Evolutionary conservation across 2,888 invertebrate genomes (phyloP).

Genomic region (Xestia ashworthii): DNA sequence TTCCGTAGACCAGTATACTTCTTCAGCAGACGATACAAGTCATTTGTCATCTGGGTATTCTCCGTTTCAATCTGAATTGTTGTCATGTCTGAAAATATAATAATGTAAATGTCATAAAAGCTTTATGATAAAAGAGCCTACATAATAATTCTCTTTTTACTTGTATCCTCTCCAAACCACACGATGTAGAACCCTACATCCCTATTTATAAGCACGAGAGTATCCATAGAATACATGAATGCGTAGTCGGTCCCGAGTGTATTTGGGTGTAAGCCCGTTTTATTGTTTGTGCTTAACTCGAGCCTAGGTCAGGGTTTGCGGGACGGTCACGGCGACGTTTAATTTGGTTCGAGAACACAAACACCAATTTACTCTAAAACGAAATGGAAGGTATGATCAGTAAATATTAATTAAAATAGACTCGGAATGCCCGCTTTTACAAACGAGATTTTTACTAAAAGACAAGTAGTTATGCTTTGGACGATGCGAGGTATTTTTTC

Average conservation of each 20-base stretch:
- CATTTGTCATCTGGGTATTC: conserved; percentile 98
- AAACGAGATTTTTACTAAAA: conserved; percentile 22
- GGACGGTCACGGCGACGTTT: conserved; percentile 68
- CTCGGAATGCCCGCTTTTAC: conserved; percentile 4
- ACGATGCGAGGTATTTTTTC: not conserved
- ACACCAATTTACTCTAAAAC: conserved; percentile 68
- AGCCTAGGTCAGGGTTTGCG: conserved; percentile 70
- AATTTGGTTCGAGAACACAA: conserved; percentile 71
- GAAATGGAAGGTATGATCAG: conserved; percentile 64
- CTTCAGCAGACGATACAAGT: conserved; percentile 97
- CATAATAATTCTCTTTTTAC: not conserved
- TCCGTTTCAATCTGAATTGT: conserved; percentile 97
- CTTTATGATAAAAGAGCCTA: not conserved
- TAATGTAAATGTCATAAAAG: conserved; percentile 1
- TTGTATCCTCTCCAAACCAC: not conserved
- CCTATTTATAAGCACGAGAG: conserved; percentile 17
- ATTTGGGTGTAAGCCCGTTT: conserved; percentile 72
- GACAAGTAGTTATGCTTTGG: conserved; percentile 11
- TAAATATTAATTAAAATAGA: conserved; percentile 47
- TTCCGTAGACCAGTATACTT: conserved; percentile 97
- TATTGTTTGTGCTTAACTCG: conserved; percentile 77
- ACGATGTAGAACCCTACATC: not conserved
- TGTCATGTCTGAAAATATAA: conserved; percentile 94
- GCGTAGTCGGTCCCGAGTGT: conserved; percentile 39
- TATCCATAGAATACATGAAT: conserved; percentile 42